Evolutionary conservation across 2,797 vertebrate genomes (phyloP).

Genomic region (Pristis pectinata): DNA sequence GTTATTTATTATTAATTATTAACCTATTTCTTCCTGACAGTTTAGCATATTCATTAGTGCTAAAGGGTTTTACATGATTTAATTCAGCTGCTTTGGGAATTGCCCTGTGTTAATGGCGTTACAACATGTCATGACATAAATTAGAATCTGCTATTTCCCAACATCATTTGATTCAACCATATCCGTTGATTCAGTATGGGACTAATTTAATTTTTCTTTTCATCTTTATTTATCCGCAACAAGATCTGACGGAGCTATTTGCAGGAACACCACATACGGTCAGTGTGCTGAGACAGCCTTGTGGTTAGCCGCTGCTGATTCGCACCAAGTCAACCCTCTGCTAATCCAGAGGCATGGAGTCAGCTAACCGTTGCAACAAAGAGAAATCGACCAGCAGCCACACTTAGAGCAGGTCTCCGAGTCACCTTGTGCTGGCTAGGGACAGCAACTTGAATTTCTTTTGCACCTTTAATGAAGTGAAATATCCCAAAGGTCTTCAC

Average conservation of each 20-base stretch:
- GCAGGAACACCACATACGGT: slow-evolving; percentile 27
- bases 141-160: slow-evolving; percentile 44
- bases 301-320: background rate
- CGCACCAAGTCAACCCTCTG: background rate
- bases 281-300: background rate
- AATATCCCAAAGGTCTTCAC: background rate
- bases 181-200: slow-evolving; percentile 49
- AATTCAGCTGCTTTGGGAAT: slow-evolving; percentile 60
- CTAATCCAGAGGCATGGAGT: background rate
- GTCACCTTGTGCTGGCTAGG: background rate
- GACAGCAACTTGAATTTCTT: background rate
- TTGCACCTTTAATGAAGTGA: background rate
- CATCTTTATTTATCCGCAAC: slow-evolving; percentile 48
- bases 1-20: no score
- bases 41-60: slow-evolving; percentile 62
- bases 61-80: slow-evolving; percentile 61
- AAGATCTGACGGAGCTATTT: slow-evolving; percentile 47
- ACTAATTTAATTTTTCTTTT: slow-evolving; percentile 55
- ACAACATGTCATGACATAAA: slow-evolving; percentile 54
- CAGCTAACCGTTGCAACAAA: background rate
- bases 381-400: background rate
- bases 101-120: slow-evolving; percentile 52
- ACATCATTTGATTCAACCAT: slow-evolving; percentile 47
- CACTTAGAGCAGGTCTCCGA: background rate
- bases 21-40: slow-evolving; percentile 57